Evolutionary conservation across 1,140 invertebrate species (phyloP).

Genomic region (Atopsyche davidsoni): DNA sequence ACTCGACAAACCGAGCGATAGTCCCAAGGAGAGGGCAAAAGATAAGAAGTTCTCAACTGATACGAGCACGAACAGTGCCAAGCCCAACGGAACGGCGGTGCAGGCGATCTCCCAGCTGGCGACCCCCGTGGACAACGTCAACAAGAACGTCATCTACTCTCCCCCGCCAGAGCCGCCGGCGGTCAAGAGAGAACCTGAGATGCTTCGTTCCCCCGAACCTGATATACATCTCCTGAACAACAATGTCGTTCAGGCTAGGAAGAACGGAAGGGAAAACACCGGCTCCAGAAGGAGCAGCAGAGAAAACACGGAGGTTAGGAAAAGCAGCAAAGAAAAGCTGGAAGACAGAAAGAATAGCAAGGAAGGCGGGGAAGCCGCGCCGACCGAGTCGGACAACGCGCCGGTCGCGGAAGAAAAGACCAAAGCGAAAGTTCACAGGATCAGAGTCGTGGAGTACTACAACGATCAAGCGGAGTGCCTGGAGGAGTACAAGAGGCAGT

Average conservation of each 20-base stretch:
- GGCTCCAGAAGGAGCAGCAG: too few relatives aligned
- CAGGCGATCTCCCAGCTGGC: too few relatives aligned
- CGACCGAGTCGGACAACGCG: slow-evolving; percentile 7
- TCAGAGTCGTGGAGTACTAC: slow-evolving; percentile 42
- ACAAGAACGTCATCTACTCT: too few relatives aligned
- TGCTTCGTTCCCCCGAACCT: too few relatives aligned
- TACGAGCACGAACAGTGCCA: background rate
- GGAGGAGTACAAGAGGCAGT: slow-evolving; percentile 41
- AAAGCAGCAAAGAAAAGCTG: too few relatives aligned
- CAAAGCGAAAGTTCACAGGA: slow-evolving; percentile 24
- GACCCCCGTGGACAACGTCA: too few relatives aligned
- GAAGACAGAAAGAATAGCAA: too few relatives aligned
- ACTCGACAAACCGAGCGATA: background rate
- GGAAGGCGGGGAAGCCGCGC: background rate
- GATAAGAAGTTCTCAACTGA: background rate
- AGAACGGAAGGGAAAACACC: too few relatives aligned
- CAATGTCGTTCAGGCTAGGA: slow-evolving; percentile 4
- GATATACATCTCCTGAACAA: slow-evolving; percentile 13
- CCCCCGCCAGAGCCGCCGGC: too few relatives aligned
- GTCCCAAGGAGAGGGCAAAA: background rate
- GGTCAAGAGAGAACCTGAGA: too few relatives aligned
- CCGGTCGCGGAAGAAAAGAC: slow-evolving; percentile 5
- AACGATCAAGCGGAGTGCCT: slow-evolving; percentile 48
- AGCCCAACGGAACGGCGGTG: too few relatives aligned
- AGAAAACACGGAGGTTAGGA: too few relatives aligned